Conservation (phyloP, 2,888 invertebrate genomes). For the Hipparchia semele region DNA sequence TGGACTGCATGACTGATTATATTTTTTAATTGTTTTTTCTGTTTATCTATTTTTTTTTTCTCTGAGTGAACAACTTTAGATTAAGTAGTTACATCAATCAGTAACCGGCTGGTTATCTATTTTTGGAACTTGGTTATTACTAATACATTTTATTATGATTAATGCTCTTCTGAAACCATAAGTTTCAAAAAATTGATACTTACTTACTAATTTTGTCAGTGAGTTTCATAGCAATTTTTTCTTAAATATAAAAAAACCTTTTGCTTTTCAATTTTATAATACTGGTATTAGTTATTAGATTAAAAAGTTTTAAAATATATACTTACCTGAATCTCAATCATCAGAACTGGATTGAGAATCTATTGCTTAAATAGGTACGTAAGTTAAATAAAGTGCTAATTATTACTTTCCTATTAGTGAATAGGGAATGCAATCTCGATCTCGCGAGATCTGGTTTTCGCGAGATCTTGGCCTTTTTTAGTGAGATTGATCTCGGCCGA, state of each 20-base stretch:
- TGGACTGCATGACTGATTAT: not conserved
- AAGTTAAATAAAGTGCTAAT: not conserved
- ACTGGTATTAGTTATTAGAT: too few species aligned
- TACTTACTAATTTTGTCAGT: not conserved
- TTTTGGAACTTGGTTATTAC: too few species aligned
- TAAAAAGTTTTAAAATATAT: not conserved
- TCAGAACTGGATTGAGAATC: not conserved
- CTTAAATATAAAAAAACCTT: too few species aligned
- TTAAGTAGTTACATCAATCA: not conserved
- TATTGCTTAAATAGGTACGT: not conserved
- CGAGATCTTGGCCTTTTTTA: too few species aligned
- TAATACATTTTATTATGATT: too few species aligned
- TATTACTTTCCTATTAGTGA: constrained; percentile 12
- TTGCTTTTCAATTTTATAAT: too few species aligned
- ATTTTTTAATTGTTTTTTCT: not conserved
- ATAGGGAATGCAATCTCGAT: too few species aligned
- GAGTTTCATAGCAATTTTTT: not conserved
- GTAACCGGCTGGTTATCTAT: not conserved
- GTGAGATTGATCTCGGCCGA: too few species aligned
- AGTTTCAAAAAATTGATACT: not conserved
- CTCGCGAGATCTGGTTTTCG: too few species aligned
- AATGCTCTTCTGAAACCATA: not conserved
- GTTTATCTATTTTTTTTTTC: not conserved
- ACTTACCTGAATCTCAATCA: too few species aligned
- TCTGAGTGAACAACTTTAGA: not conserved